Conservation (phyloP, 1,140 invertebrate genomes). For the Aricia agestis region DNA sequence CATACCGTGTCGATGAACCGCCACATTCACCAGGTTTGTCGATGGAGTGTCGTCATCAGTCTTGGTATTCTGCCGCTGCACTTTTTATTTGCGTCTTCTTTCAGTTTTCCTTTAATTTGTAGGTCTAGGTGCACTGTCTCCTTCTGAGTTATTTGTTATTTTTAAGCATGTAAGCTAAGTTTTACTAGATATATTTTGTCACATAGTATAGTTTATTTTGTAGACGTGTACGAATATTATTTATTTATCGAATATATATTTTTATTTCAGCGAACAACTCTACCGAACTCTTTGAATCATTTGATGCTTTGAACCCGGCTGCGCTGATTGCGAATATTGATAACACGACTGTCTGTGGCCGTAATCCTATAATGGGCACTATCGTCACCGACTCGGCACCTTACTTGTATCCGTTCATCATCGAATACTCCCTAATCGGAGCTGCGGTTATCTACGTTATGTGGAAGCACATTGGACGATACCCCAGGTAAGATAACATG, state of each 20-base stretch:
- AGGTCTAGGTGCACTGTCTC: conserved; percentile 41
- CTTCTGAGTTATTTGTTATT: conserved; percentile 30
- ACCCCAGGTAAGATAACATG: conserved; percentile 78
- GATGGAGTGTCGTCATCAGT: conserved; percentile 54
- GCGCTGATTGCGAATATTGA: conserved; percentile 78
- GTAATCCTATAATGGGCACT: conserved; percentile 94
- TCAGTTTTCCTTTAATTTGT: conserved; percentile 38
- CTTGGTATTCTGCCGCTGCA: conserved; percentile 57
- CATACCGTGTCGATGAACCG: conserved; percentile 71
- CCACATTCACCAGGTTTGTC: conserved; percentile 72
- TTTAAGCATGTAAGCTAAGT: conserved; percentile 26
- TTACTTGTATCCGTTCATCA: conserved; percentile 96
- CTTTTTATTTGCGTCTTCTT: conserved; percentile 58
- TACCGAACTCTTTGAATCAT: conserved; percentile 77
- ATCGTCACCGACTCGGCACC: conserved; percentile 94
- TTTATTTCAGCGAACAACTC: conserved; percentile 64
- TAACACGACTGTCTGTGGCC: conserved; percentile 81
- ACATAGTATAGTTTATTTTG: background rate
- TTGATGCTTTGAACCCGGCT: conserved; percentile 79
- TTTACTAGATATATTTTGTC: conserved; percentile 6
- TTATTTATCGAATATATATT: too few relatives aligned
- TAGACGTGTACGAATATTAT: background rate
- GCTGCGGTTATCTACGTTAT: conserved; percentile 98
- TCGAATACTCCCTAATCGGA: conserved; percentile 97
- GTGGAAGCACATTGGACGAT: conserved; percentile 96